Base-by-base conservation (phyloP, 2,888 invertebrate species). In the Cephonodes hylas region DNA sequence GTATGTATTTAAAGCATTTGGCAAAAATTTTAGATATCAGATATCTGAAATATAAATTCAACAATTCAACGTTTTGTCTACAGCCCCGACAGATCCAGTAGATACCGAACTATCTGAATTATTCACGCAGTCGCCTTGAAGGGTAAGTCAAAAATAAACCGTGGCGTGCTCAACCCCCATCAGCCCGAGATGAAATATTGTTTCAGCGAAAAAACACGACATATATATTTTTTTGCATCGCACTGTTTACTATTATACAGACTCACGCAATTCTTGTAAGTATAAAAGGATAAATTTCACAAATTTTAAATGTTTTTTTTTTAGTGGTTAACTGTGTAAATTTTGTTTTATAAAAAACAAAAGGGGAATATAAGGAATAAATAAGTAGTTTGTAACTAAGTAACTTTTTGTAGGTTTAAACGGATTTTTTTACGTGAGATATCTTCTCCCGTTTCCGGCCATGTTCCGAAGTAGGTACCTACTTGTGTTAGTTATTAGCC, bases 131-230 rank as follows among this genome's bases (percentile, higher is more conserved):
- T 72, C 70, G 74, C 72, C 76, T 76, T 71, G 75, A 78, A 83
- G 77, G 75, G 75, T 70, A 75, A 72, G 73, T 74, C 73, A 67
- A 75, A 81, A 83, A 83, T 81, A 81, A 78, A 78, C 73, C 75
- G 64, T 84, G 68, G 75, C 86, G 80, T 85, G 86, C 65, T 67
- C 61, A 62, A 60, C 64, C 64, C 71, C 76, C 78, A 78, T 85
- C 75, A 80, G 72, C 72, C 70, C 69, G 80, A 84, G 85, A 86
- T 86, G 80, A 86, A 85, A 86, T 86, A 85, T 86, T 79, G 85
- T 80, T 80, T 76, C 75, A 79, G 71, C 62, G 72, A 73, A 77
- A 83, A 79, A 81, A 81, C 77, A 80, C 76, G 81, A 81, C 81
- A 79, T 73, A n/a, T n/a, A n/a, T n/a, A 78, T 69, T 74, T 75